Percentiles rank a stretch among this genome's conserved stretches.
phyloP scores from a whole-genome alignment of 2,113 vertebrate genomes.

The Cardinalis cardinalis region DNA sequence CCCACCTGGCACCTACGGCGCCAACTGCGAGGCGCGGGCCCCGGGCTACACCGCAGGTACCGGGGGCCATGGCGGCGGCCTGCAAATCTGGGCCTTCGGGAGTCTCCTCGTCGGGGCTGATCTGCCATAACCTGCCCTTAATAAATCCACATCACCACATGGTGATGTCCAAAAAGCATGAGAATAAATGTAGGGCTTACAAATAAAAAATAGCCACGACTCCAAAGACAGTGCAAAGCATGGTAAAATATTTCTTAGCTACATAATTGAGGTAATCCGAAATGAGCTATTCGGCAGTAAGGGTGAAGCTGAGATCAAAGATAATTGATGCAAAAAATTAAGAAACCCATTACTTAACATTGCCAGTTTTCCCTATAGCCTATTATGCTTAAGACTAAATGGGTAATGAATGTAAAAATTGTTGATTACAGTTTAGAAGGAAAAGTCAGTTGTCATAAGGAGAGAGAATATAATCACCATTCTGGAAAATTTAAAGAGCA shows the following conservation, averaged over 20 bases:
- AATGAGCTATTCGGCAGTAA: not conserved
- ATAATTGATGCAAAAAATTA: not conserved
- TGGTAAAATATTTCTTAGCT: not conserved
- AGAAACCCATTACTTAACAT: not conserved
- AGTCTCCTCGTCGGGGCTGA: no score
- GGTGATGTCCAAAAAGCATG: not conserved
- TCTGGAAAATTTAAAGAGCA: not conserved
- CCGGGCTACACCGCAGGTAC: constrained; percentile 80
- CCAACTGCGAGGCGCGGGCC: constrained; percentile 79
- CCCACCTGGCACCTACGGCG: constrained; percentile 82
- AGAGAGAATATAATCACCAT: not conserved
- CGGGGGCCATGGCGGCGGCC: fast-evolving
- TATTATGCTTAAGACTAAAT: not conserved
- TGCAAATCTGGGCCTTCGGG: no score
- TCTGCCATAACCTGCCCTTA: not conserved
- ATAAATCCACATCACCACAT: not conserved
- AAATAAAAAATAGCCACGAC: not conserved
- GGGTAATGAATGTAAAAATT: not conserved
- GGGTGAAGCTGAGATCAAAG: not conserved
- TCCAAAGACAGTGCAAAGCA: not conserved
- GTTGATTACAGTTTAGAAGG: not conserved
- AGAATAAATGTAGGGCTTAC: not conserved
- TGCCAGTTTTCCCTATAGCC: not conserved
- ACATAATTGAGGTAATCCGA: not conserved
- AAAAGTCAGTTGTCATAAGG: not conserved